Conservation (phyloP, 2,113 vertebrate species). For the Cyprinus carpio region DNA sequence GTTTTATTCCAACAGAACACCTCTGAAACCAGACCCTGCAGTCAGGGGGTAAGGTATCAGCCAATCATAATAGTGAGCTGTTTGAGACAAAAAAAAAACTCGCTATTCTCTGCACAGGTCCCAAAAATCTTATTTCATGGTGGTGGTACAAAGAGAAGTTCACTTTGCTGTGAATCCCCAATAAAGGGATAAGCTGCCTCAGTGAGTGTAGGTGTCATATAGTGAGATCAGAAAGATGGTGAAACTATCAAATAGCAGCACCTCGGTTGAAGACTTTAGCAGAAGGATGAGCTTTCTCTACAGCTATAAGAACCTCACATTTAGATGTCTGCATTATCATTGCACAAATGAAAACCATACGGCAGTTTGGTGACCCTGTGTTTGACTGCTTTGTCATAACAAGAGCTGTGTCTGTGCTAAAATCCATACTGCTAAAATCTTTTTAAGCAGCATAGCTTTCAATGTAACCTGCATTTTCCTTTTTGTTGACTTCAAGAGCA, state of each 20-base stretch:
- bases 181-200: constrained; percentile 66
- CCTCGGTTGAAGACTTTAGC: constrained; percentile 26
- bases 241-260: constrained; percentile 2
- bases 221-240: constrained; percentile 17
- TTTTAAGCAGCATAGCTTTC: not conserved
- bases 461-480: too few species aligned
- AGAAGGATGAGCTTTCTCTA: constrained; percentile 66
- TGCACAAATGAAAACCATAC: constrained; percentile 69
- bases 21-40: constrained; percentile 68
- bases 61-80: constrained; percentile 60
- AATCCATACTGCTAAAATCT: not conserved
- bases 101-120: constrained; percentile 58
- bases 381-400: constrained; percentile 29
- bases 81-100: constrained; percentile 67
- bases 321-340: constrained; percentile 64
- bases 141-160: constrained; percentile 54
- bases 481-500: not conserved
- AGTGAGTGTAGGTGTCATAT: constrained; percentile 63
- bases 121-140: constrained; percentile 57
- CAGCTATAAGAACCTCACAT: constrained; percentile 57
- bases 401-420: not conserved
- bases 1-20: constrained; percentile 68
- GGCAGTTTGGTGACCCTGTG: constrained; percentile 56
- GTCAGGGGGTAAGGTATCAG: constrained; percentile 62
- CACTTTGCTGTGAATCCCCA: constrained; percentile 57